Evolutionary conservation across 2,797 vertebrate genomes (phyloP).

Genomic region (Bovichtus variegatus): DNA sequence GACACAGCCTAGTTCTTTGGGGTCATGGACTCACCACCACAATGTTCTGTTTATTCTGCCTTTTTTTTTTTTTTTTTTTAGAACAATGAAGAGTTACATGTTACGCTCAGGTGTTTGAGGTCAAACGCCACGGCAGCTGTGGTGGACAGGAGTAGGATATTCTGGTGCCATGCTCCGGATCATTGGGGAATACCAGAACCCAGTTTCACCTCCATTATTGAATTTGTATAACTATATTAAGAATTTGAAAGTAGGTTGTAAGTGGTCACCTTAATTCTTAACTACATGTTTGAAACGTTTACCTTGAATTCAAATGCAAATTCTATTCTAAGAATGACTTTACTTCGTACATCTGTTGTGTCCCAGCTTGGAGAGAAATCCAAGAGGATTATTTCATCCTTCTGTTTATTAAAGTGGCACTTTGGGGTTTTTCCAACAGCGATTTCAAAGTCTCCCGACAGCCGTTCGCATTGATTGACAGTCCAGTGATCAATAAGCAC

Average conservation of each 20-base stretch:
- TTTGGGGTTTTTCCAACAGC: constrained; percentile 21
- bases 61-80: not conserved
- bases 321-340: not conserved
- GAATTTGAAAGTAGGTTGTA: not conserved
- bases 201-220: not conserved
- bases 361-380: not conserved
- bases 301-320: not conserved
- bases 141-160: not conserved
- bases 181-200: not conserved
- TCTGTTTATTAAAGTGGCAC: constrained; percentile 42
- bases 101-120: not conserved
- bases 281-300: not conserved
- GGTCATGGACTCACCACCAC: not conserved
- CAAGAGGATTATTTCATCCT: constrained; percentile 22
- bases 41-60: not conserved
- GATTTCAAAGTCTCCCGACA: constrained; percentile 30
- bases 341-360: not conserved
- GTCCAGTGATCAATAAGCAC: constrained; percentile 38
- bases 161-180: not conserved
- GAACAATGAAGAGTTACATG: not conserved
- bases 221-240: too few species aligned
- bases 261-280: not conserved
- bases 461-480: constrained; percentile 55
- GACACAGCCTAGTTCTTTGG: not conserved
- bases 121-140: not conserved